phyloP scores from a whole-genome alignment of 2,113 vertebrate genomes.

The Grantiella picta region DNA sequence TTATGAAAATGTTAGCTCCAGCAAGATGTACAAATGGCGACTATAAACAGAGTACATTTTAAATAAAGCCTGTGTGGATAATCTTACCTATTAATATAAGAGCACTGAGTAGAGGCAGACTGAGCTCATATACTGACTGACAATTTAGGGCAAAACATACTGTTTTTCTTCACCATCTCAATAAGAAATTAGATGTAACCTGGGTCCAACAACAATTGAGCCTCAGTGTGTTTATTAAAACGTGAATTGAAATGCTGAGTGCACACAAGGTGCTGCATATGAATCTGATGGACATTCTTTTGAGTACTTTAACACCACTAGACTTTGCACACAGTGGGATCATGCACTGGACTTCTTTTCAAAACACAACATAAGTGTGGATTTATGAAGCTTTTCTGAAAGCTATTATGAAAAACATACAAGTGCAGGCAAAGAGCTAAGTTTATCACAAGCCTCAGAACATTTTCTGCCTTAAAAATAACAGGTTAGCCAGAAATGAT shows the following conservation, averaged over 20 bases:
- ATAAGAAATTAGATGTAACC: slow-evolving; percentile 14
- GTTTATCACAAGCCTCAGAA: background rate
- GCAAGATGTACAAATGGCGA: slow-evolving; percentile 47
- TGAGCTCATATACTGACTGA: slow-evolving; percentile 19
- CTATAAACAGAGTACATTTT: slow-evolving; percentile 32
- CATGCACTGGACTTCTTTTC: background rate
- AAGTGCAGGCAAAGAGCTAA: background rate
- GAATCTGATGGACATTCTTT: background rate
- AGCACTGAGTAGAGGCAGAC: slow-evolving; percentile 30
- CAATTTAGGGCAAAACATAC: slow-evolving; percentile 45
- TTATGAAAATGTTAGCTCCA: slow-evolving; percentile 46
- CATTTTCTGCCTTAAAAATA: background rate
- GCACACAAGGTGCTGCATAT: background rate
- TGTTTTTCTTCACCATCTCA: slow-evolving; percentile 30
- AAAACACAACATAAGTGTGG: background rate
- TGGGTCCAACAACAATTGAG: background rate
- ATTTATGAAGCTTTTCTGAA: background rate
- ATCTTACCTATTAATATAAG: slow-evolving; percentile 59
- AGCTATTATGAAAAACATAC: background rate
- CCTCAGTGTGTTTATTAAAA: slow-evolving; percentile 32
- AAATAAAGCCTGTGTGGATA: slow-evolving; percentile 54
- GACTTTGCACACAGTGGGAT: background rate
- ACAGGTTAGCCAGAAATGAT: background rate
- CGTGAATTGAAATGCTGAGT: background rate
- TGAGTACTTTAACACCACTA: background rate